Conservation (phyloP, 2,888 invertebrate genomes). For the Copidosoma aretas region DNA sequence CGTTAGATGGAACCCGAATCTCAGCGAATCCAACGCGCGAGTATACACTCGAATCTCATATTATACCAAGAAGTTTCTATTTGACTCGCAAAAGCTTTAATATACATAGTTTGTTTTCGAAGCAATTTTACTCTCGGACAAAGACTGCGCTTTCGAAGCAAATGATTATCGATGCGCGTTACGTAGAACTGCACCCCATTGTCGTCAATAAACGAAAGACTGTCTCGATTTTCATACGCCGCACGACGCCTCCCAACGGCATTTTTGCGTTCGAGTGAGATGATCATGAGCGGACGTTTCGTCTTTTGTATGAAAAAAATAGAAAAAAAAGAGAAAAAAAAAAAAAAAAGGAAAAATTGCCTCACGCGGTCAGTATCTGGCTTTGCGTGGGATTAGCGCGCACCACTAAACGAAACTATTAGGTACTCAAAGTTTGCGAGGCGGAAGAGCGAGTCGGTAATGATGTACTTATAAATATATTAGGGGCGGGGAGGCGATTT, state of each 20-base stretch:
- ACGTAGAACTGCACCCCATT: neutral
- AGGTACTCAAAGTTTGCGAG: constrained; percentile 9
- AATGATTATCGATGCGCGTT: neutral
- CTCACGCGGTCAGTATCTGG: constrained; percentile 48
- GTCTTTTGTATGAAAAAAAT: neutral
- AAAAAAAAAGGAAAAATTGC: constrained; percentile 46
- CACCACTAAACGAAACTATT: constrained; percentile 44
- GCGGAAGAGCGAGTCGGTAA: constrained; percentile 1
- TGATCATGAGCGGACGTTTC: no score
- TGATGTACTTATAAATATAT: no score
- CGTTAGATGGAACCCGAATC: no score
- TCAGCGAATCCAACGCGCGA: no score
- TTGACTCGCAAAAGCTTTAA: no score
- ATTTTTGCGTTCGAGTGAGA: neutral
- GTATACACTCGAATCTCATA: no score
- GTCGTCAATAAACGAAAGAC: neutral
- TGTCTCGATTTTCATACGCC: neutral
- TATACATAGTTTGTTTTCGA: neutral
- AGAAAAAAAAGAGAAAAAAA: neutral
- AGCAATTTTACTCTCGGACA: constrained; percentile 1
- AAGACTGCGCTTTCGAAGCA: constrained; percentile 8
- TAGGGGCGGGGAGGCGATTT: neutral
- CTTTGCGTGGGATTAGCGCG: constrained; percentile 52
- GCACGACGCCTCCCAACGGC: neutral
- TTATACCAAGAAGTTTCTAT: no score